Evolutionary conservation across 2,888 invertebrate species (phyloP).

Genomic region (Eristalis intricaria): DNA sequence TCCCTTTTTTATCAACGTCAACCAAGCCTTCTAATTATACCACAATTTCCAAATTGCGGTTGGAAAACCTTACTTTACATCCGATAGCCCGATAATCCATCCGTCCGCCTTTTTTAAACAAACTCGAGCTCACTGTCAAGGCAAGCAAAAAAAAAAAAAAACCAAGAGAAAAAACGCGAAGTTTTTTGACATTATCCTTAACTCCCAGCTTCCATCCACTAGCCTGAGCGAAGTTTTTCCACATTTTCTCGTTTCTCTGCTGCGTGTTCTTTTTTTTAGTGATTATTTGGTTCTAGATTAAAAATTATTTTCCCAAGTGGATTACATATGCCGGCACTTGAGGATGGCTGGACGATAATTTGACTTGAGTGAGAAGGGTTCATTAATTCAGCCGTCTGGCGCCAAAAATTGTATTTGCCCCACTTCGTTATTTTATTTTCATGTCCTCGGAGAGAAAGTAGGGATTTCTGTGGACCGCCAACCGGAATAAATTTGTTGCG

Average conservation of each 20-base stretch:
- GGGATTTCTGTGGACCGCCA: conserved; percentile 4
- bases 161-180: not conserved
- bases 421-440: not conserved
- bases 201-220: not conserved
- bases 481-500: conserved; percentile 43
- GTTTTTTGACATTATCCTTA: not conserved
- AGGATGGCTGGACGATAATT: not conserved
- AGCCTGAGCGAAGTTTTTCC: not conserved
- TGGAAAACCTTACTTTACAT: too few species aligned
- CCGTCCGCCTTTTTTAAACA: too few species aligned
- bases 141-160: too few species aligned
- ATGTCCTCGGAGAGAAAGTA: not conserved
- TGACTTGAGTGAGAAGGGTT: conserved; percentile 39
- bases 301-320: conserved; percentile 23
- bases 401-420: not conserved
- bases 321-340: conserved; percentile 25
- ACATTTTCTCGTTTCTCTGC: not conserved
- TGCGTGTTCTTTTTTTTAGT: not conserved
- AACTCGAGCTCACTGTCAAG: too few species aligned
- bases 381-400: conserved; percentile 16
- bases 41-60: too few species aligned
- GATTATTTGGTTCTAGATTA: conserved; percentile 25
- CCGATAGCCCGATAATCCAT: too few species aligned
- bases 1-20: too few species aligned
- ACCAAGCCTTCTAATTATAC: too few species aligned